Evolutionary conservation across 2,797 vertebrate species (phyloP).

Genomic region (Rhynchotus rufescens): DNA sequence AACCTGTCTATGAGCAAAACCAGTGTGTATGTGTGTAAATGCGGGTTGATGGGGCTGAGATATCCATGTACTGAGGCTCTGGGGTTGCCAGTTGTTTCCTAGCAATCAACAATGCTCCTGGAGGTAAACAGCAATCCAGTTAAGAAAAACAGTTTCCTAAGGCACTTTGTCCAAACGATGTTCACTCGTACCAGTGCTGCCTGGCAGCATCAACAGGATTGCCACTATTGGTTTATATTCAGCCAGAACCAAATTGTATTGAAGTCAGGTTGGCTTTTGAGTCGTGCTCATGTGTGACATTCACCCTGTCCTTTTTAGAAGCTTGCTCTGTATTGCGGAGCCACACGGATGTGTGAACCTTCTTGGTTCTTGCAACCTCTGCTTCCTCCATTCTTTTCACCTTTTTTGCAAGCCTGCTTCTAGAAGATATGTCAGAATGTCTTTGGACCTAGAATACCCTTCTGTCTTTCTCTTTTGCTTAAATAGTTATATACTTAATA

Average conservation of each 20-base stretch:
- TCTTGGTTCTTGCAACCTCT: background rate
- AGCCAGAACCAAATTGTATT: background rate
- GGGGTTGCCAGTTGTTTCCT: conserved; percentile 5
- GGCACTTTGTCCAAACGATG: background rate
- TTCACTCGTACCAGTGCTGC: background rate
- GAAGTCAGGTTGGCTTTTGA: background rate
- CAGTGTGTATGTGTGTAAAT: background rate
- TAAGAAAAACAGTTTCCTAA: background rate
- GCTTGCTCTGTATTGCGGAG: fast-evolving
- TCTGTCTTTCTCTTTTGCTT: background rate
- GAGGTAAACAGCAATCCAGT: conserved; percentile 6
- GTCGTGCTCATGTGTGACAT: background rate
- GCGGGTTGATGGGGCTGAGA: background rate
- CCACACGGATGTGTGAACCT: background rate
- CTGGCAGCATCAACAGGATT: background rate
- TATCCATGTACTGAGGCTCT: background rate
- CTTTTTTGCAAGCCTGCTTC: background rate
- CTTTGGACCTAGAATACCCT: background rate
- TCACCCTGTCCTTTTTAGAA: background rate
- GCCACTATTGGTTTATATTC: background rate
- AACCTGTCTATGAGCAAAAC: conserved; percentile 83
- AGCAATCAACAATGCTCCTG: conserved; percentile 76
- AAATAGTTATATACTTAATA: background rate
- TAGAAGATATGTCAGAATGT: background rate
- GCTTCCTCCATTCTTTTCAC: background rate